A percentile compares a stretch with the other conserved stretches of the same genome.
These are phyloP conservation scores for Dexiosoma caninum DNA, from an alignment of 2,888 invertebrate genomes.

Conservation along the genomic window DNA sequence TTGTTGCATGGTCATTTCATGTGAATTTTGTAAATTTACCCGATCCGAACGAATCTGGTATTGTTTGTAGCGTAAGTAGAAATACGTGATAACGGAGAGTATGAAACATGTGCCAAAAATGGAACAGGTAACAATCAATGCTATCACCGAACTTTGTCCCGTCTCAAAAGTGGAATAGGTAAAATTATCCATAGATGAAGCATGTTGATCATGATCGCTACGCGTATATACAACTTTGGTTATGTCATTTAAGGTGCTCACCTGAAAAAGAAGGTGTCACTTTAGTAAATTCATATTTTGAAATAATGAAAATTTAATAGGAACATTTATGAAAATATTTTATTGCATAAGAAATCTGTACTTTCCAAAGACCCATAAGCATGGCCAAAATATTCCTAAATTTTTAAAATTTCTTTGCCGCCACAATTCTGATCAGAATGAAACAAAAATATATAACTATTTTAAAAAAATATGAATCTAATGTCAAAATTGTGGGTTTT, in stretches of 20 bases:
- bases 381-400: no score
- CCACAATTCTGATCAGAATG: no score
- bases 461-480: no score
- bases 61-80: conserved; percentile 77
- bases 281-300: no score
- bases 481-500: no score
- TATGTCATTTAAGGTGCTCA: conserved; percentile 80
- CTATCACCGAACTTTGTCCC: conserved; percentile 75
- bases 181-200: conserved; percentile 71
- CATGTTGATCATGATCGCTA: conserved; percentile 78
- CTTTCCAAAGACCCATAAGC: no score
- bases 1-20: conserved; percentile 86
- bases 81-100: conserved; percentile 80
- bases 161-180: conserved; percentile 73
- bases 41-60: conserved; percentile 69
- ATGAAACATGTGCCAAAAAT: conserved; percentile 83
- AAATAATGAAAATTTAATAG: no score
- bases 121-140: conserved; percentile 83
- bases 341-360: no score
- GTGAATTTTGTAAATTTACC: conserved; percentile 80
- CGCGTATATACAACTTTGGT: conserved; percentile 84
- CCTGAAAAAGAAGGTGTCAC: conserved; percentile 58
- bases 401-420: no score
- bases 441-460: no score
- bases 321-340: no score